Conservation (phyloP, 1,140 invertebrate genomes). For the Heliconius nattereri region DNA sequence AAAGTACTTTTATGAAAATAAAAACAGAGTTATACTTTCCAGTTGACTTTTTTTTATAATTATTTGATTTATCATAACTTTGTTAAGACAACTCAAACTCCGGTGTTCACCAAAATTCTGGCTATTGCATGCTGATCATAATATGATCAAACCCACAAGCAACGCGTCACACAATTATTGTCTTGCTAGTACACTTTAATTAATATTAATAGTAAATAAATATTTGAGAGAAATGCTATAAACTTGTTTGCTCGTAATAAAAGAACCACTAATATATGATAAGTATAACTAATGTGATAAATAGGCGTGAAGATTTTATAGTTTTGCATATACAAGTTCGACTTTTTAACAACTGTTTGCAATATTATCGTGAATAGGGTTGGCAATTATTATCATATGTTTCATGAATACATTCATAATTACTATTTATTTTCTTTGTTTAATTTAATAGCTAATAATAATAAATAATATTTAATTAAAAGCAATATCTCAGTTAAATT, state of each 20-base stretch:
- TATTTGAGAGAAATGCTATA: background rate
- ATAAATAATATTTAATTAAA: too few relatives aligned
- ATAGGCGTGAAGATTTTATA: background rate
- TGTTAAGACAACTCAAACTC: too few relatives aligned
- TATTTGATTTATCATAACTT: too few relatives aligned
- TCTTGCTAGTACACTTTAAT: too few relatives aligned
- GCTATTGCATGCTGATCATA: too few relatives aligned
- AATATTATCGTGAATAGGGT: background rate
- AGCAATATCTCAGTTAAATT: background rate
- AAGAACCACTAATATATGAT: background rate
- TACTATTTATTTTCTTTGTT: background rate
- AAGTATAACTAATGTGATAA: background rate
- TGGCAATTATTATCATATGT: background rate
- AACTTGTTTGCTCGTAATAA: background rate
- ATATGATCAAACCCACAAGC: too few relatives aligned
- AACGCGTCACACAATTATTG: too few relatives aligned
- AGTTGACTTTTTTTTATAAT: too few relatives aligned
- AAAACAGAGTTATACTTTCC: too few relatives aligned
- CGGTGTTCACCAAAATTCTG: too few relatives aligned
- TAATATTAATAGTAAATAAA: background rate
- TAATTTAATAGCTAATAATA: background rate
- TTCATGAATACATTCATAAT: background rate
- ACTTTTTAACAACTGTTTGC: slow-evolving; percentile 9
- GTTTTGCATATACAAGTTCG: background rate
- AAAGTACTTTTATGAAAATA: too few relatives aligned